These are phyloP conservation scores for Pseudomyrmex flavicornis DNA, from an alignment of 1,140 invertebrate genomes.

Conservation along the genomic window DNA sequence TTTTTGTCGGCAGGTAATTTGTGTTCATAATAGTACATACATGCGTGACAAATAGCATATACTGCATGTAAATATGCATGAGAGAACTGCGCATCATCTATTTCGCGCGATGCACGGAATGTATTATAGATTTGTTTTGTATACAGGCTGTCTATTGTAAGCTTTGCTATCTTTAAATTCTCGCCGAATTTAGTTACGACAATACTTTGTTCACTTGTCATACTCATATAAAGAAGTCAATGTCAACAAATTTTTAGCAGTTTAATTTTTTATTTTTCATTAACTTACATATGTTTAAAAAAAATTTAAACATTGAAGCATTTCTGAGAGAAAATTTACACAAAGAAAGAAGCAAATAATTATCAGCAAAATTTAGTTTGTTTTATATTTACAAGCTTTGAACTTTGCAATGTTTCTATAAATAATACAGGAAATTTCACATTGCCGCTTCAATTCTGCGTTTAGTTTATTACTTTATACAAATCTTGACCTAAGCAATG, in stretches of 20 bases:
- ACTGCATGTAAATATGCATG: conserved; percentile 60
- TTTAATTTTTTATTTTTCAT: not conserved
- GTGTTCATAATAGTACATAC: conserved; percentile 10
- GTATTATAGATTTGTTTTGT: conserved; percentile 16
- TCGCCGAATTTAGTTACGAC: not conserved
- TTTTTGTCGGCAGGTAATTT: conserved; percentile 5
- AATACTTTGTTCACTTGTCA: not conserved
- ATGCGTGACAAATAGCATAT: conserved; percentile 29
- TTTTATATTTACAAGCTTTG: not conserved
- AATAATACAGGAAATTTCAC: conserved; percentile 3
- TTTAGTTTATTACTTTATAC: not conserved
- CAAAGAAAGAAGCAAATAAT: not conserved
- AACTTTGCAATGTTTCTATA: not conserved
- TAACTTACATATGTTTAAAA: not conserved
- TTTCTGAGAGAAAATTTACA: not conserved
- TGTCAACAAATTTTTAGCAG: not conserved
- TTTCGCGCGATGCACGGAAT: conserved; percentile 34
- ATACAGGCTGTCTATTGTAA: conserved; percentile 23
- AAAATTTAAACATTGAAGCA: not conserved
- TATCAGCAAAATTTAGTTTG: conserved; percentile 26
- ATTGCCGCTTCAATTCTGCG: conserved; percentile 17
- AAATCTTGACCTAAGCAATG: not conserved
- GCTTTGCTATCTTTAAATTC: conserved; percentile 28
- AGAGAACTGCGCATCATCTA: conserved; percentile 25
- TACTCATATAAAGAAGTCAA: not conserved